Evolutionary conservation across 2,888 invertebrate genomes (phyloP).

Genomic region (Andrena hattorfiana): DNA sequence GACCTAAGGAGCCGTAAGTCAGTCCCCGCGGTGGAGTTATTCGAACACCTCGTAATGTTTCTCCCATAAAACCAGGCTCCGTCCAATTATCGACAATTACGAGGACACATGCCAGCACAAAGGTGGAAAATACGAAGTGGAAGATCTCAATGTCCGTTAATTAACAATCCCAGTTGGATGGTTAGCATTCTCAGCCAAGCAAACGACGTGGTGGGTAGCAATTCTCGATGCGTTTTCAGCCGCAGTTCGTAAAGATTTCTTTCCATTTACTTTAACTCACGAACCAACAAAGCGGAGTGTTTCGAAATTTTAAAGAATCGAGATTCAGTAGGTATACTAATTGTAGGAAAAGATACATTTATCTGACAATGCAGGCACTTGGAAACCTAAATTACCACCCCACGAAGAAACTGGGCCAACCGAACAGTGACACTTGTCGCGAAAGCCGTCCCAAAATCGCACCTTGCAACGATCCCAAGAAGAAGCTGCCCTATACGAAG

Average conservation of each 20-base stretch:
- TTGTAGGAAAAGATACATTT: background rate
- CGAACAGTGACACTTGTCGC: conserved; percentile 74
- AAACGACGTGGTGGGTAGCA: background rate
- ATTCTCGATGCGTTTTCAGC: background rate
- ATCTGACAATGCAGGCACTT: too few relatives aligned
- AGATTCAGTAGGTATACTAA: background rate
- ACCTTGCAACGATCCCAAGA: conserved; percentile 61
- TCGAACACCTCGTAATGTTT: conserved; percentile 37
- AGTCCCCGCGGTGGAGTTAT: background rate
- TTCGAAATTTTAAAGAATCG: background rate
- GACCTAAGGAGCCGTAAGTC: background rate
- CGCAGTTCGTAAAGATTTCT: background rate
- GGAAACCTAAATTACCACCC: background rate
- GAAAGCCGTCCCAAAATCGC: conserved; percentile 59
- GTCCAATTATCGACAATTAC: conserved; percentile 72
- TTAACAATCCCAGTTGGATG: background rate
- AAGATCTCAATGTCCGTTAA: background rate
- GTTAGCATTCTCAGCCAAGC: background rate
- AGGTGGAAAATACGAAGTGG: conserved; percentile 5
- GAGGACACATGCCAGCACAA: background rate
- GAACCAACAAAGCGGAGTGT: background rate
- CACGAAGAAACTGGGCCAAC: background rate
- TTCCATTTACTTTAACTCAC: background rate
- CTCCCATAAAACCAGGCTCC: conserved; percentile 48
- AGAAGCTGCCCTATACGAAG: background rate